These are phyloP conservation scores for Nettapus auritus DNA, from an alignment of 2,113 vertebrate genomes.

Conservation along the genomic window DNA sequence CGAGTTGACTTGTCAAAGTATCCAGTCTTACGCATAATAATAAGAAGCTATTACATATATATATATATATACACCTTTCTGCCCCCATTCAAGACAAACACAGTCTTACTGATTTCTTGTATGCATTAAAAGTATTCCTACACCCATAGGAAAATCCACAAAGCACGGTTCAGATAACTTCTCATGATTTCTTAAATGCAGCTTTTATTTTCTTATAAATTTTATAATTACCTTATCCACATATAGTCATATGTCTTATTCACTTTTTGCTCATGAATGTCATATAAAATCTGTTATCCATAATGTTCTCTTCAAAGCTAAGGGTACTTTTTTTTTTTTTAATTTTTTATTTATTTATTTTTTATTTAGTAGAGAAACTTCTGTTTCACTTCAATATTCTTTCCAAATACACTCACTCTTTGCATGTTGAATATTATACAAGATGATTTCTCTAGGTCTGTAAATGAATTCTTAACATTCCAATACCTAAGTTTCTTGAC, in stretches of 20 bases:
- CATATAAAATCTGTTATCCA: not conserved
- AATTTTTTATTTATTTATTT: not conserved
- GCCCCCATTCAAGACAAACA: not conserved
- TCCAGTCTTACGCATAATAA: not conserved
- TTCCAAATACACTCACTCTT: not conserved
- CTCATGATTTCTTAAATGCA: not conserved
- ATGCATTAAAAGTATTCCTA: not conserved
- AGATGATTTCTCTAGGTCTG: not conserved
- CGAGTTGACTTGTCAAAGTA: not conserved
- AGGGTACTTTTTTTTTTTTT: not conserved
- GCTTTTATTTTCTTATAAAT: not conserved
- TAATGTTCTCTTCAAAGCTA: not conserved
- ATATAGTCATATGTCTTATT: not conserved
- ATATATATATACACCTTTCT: not conserved
- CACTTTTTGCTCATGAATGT: not conserved
- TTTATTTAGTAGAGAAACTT: not conserved
- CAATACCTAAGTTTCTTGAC: not conserved
- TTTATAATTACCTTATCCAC: not conserved
- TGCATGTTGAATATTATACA: not conserved
- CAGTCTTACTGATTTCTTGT: not conserved
- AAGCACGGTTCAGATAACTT: not conserved
- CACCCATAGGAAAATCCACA: not conserved
- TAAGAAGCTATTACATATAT: not conserved
- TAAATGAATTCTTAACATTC: constrained; percentile 10
- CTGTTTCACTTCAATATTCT: not conserved